phyloP scores from a whole-genome alignment of 2,113 vertebrate species.

The Daboia siamensis region DNA sequence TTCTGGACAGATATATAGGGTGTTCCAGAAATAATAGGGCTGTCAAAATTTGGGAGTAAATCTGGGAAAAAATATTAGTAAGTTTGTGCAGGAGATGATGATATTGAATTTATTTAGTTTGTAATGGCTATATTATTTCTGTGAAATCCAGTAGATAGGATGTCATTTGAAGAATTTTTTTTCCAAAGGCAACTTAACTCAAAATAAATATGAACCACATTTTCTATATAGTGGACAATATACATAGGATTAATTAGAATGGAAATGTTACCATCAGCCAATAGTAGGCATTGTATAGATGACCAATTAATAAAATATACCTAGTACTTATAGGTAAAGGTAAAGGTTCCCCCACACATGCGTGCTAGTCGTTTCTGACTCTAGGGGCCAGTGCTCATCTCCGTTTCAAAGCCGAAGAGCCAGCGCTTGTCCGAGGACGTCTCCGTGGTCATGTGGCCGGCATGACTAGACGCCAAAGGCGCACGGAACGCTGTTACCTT shows the following conservation, averaged over 20 bases:
- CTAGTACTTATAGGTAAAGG: neutral
- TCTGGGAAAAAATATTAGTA: neutral
- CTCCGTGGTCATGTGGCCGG: too few species aligned
- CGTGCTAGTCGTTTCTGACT: too few species aligned
- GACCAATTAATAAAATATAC: neutral
- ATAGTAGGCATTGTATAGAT: neutral
- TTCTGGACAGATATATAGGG: neutral
- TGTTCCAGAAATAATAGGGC: neutral
- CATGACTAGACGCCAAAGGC: too few species aligned
- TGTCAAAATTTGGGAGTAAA: neutral
- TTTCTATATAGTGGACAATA: neutral
- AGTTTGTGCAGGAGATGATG: neutral
- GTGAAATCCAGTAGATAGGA: neutral
- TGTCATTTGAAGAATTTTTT: neutral
- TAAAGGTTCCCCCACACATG: too few species aligned
- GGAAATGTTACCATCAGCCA: neutral
- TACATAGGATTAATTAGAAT: neutral
- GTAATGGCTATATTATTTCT: neutral
- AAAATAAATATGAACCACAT: conserved; percentile 8
- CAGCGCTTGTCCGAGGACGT: too few species aligned
- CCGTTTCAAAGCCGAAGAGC: too few species aligned
- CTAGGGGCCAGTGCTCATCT: too few species aligned
- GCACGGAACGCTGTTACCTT: too few species aligned
- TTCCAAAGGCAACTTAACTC: neutral
- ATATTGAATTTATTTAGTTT: neutral